Conservation (phyloP, 2,113 vertebrate species). For the Hemiprocne comata region DNA sequence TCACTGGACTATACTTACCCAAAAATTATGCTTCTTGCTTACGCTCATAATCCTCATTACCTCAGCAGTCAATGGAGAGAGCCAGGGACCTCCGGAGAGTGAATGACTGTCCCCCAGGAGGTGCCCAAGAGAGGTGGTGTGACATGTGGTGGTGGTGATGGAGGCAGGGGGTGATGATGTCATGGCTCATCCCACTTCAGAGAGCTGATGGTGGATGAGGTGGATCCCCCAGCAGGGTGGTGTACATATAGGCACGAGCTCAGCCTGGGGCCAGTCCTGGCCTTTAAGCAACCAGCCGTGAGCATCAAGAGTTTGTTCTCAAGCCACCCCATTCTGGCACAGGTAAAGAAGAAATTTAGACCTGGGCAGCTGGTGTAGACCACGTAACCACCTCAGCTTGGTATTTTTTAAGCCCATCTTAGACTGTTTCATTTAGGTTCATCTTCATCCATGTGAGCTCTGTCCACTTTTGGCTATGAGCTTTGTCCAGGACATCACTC, state of each 20-base stretch:
- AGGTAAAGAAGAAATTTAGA: not conserved
- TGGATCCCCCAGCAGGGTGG: not conserved
- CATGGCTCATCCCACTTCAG: not conserved
- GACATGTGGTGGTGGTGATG: not conserved
- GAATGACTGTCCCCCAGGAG: not conserved
- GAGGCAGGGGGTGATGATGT: not conserved
- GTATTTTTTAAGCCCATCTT: not conserved
- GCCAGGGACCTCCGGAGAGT: not conserved
- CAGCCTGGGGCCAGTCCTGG: not conserved
- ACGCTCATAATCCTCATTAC: rapidly evolving
- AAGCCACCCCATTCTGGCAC: not conserved
- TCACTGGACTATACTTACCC: not conserved
- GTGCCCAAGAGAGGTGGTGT: not conserved
- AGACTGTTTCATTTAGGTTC: not conserved
- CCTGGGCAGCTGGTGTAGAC: not conserved
- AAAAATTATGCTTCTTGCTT: not conserved
- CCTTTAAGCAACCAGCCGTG: not conserved
- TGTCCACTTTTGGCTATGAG: not conserved
- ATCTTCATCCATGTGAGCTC: rapidly evolving
- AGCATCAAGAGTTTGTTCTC: rapidly evolving
- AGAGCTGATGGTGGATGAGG: not conserved
- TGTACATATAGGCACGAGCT: not conserved
- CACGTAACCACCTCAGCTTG: not conserved
- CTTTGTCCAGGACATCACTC: not conserved
- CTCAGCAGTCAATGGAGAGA: not conserved